Conservation (phyloP, 2,888 invertebrate species). For the Galerucella calmariensis region DNA sequence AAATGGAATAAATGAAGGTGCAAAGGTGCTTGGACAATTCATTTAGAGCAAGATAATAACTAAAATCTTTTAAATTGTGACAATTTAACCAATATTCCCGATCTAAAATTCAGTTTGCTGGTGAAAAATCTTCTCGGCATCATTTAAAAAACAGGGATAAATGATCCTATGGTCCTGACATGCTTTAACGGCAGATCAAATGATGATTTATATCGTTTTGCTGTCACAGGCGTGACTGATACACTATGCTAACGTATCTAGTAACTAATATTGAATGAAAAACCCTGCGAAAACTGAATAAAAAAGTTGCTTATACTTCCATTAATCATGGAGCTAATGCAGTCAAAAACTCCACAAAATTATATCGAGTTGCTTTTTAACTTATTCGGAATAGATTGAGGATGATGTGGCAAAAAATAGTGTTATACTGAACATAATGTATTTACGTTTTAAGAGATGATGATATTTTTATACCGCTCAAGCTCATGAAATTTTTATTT, state of each 20-base stretch:
- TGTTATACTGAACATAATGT: background rate
- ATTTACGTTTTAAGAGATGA: constrained; percentile 7
- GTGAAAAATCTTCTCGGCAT: constrained; percentile 8
- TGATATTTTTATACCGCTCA: constrained; percentile 26
- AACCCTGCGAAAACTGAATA: constrained; percentile 44
- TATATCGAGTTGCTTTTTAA: constrained; percentile 61
- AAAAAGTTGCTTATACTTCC: constrained; percentile 55
- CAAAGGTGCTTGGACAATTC: no score
- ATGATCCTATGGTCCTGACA: constrained; percentile 58
- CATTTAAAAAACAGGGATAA: constrained; percentile 55
- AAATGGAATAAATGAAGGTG: no score
- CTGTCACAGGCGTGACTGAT: constrained; percentile 61
- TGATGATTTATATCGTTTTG: constrained; percentile 62
- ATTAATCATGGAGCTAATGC: constrained; percentile 64
- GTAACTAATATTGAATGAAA: constrained; percentile 59
- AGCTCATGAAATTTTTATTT: constrained; percentile 28
- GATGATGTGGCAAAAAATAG: constrained; percentile 53
- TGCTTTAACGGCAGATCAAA: constrained; percentile 56
- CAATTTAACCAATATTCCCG: background rate
- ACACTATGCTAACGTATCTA: constrained; percentile 62
- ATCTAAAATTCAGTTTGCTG: background rate
- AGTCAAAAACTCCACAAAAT: constrained; percentile 62
- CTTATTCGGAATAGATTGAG: constrained; percentile 52
- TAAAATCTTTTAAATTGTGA: no score
- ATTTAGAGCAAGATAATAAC: no score